Conservation (phyloP, 2,113 vertebrate species). For the Aegithalos caudatus region DNA sequence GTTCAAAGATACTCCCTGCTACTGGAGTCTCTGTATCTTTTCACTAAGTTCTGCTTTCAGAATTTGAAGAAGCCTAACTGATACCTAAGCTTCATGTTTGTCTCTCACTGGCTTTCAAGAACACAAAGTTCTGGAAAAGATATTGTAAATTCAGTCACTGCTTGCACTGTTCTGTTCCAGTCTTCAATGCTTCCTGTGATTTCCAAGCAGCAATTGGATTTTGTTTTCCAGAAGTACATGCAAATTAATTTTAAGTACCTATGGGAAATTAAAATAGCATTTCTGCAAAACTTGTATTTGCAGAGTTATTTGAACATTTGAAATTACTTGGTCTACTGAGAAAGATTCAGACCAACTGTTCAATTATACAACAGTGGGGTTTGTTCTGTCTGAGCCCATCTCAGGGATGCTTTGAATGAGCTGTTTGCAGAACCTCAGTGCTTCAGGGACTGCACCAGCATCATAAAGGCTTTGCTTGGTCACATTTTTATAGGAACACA, state of each 20-base stretch:
- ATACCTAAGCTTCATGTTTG: neutral
- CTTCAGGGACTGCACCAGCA: neutral
- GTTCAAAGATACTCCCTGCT: neutral
- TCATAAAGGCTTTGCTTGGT: neutral
- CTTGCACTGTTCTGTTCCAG: neutral
- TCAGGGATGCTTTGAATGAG: neutral
- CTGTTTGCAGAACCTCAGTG: neutral
- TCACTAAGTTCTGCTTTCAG: neutral
- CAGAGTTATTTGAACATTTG: neutral
- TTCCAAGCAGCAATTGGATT: neutral
- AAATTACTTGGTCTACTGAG: neutral
- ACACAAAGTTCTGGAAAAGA: neutral
- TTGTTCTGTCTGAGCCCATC: neutral
- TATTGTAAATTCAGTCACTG: neutral
- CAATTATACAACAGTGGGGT: neutral
- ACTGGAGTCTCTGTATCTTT: neutral
- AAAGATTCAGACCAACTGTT: neutral
- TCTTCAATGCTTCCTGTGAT: neutral
- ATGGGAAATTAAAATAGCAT: neutral
- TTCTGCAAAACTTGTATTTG: neutral
- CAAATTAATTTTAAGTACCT: slow-evolving; percentile 11
- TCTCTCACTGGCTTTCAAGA: neutral
- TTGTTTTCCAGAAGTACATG: neutral
- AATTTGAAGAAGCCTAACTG: neutral
- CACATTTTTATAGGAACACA: neutral